Base-by-base conservation (phyloP, 2,113 vertebrate species). In the Spheniscus mendiculus region DNA sequence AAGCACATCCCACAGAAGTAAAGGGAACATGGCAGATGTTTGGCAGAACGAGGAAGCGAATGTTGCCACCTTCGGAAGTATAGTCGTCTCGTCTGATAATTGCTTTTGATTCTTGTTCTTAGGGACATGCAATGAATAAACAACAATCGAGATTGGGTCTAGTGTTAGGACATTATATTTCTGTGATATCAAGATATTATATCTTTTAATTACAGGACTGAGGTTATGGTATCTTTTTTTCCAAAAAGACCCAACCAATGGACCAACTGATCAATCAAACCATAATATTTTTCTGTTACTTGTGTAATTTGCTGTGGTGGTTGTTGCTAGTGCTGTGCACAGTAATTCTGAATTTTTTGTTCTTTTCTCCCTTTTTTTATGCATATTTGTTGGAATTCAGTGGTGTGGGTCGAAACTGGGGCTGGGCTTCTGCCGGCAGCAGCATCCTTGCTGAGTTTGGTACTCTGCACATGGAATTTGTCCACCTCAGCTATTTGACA, bases 391-490 rank as follows among this genome's bases (percentile, higher is more conserved):
- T n/a, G 87, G 26, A 77, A 53, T 58, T 82, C 97, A 99, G 99
- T 53, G 99, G 99, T 53, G 99, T 99, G 30, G 99, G 99, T 16
- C 98, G 99, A 85, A 99, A 99, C 98, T 99, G 99, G 99, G 99
- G 99, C 88, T 99, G 99, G 99, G 99, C 99, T 5, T 99, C 99
- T 17, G 99, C 99, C 0, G 99, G 99, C 59, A 99, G 99, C 98
- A 99, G 99, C 96, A 99, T 99, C 97, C 98, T 99, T 10, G 99
- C 99, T 20, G 99, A 99, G 96, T 99, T 99, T 85, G 99, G 99
- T 66, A 99, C 99, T 10, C 98, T 99, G 9, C 99, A 99, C 79
- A 99, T 99, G 99, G 99, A 99, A 98, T 99, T 99, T 98, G 99
- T 99, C 53, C 99, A 99, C 87, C 99, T 99, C 91, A 99, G 99